These are phyloP conservation scores for Cactoblastis cactorum DNA, from an alignment of 2,888 invertebrate genomes.

Conservation along the genomic window DNA sequence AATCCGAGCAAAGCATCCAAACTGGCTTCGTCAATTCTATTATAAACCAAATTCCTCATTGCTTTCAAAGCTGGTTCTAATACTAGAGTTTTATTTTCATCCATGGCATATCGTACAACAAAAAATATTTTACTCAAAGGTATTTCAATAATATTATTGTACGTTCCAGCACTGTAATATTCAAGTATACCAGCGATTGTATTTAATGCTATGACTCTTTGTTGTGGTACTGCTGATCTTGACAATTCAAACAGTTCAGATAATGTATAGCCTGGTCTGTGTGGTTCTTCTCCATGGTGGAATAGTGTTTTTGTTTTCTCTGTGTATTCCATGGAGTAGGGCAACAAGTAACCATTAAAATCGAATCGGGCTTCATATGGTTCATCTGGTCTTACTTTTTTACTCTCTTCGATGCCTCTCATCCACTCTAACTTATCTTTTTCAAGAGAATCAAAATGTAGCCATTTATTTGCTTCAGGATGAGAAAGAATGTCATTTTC, in stretches of 20 bases:
- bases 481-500: constrained; percentile 80
- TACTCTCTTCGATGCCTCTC: constrained; percentile 81
- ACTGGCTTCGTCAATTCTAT: constrained; percentile 88
- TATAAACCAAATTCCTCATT: constrained; percentile 86
- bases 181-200: constrained; percentile 88
- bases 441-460: constrained; percentile 93
- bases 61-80: constrained; percentile 88
- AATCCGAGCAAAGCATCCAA: constrained; percentile 84
- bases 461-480: constrained; percentile 84
- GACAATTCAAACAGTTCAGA: constrained; percentile 92
- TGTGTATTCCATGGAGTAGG: constrained; percentile 81
- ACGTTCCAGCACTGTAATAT: constrained; percentile 86
- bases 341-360: constrained; percentile 88
- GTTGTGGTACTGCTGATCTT: constrained; percentile 88
- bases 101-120: constrained; percentile 90
- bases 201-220: constrained; percentile 88
- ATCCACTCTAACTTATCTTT: constrained; percentile 94
- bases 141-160: constrained; percentile 86
- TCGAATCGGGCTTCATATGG: constrained; percentile 91
- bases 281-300: constrained; percentile 96
- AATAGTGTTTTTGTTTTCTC: constrained; percentile 83
- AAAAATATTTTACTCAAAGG: constrained; percentile 89
- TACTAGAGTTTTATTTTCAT: constrained; percentile 87
- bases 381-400: constrained; percentile 75
- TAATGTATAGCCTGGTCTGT: constrained; percentile 93